These are phyloP conservation scores for Gobio occitaniae DNA, from an alignment of 2,797 vertebrate species.

Conservation along the genomic window DNA sequence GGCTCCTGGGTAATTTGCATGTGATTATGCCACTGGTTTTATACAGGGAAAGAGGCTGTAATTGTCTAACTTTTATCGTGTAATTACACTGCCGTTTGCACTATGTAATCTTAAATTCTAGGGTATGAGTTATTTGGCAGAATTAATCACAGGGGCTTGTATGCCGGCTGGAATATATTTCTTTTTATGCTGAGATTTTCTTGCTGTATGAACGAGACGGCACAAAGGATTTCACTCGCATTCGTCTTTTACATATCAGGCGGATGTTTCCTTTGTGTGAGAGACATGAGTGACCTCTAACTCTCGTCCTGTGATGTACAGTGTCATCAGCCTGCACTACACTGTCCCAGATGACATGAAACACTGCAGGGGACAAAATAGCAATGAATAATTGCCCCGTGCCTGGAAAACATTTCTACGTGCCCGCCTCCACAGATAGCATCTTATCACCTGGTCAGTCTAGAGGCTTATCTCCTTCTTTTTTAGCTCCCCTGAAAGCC, in stretches of 20 bases:
- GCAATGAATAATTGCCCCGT: conserved; percentile 66
- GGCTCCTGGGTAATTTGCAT: conserved; percentile 75
- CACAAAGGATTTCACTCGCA: conserved; percentile 1
- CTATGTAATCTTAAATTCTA: conserved; percentile 73
- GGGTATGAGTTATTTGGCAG: conserved; percentile 58
- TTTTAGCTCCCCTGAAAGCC: conserved; percentile 64
- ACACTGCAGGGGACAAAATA: conserved; percentile 50
- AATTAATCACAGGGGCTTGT: conserved; percentile 68
- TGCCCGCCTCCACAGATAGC: conserved; percentile 54
- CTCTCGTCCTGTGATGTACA: conserved; percentile 54
- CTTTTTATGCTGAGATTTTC: conserved; percentile 54
- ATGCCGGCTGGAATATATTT: conserved; percentile 60
- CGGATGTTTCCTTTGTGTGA: conserved; percentile 49
- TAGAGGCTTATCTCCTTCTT: conserved; percentile 60
- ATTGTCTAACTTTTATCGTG: conserved; percentile 78
- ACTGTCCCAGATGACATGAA: conserved; percentile 53
- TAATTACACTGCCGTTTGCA: conserved; percentile 76
- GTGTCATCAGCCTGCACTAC: conserved; percentile 42
- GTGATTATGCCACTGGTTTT: conserved; percentile 78
- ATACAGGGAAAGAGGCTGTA: conserved; percentile 67
- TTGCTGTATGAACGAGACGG: not conserved
- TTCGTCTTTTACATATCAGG: conserved; percentile 32
- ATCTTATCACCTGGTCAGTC: conserved; percentile 64
- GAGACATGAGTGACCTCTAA: conserved; percentile 50
- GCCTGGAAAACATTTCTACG: conserved; percentile 46